Evolutionary conservation across 2,888 invertebrate genomes (phyloP).

Genomic region (Mayetiola destructor): DNA sequence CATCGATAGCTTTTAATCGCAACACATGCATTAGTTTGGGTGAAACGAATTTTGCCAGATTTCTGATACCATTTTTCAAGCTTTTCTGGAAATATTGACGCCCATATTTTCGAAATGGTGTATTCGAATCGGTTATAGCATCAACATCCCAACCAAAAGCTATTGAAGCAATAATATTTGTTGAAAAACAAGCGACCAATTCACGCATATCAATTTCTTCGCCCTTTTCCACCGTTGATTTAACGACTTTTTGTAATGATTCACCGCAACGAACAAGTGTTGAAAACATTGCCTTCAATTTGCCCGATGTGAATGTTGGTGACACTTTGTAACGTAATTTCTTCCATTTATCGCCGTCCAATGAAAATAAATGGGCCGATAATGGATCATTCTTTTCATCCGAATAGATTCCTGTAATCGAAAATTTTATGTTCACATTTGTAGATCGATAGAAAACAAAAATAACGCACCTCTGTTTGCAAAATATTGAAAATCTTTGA

Average conservation of each 20-base stretch:
- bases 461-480: conserved; percentile 43
- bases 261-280: conserved; percentile 39
- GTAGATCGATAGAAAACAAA: not conserved
- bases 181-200: conserved; percentile 26
- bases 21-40: conserved; percentile 18
- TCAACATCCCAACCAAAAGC: conserved; percentile 28
- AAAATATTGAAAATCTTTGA: conserved; percentile 50
- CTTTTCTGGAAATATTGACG: conserved; percentile 21
- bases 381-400: conserved; percentile 47
- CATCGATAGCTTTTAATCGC: conserved; percentile 20
- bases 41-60: conserved; percentile 17
- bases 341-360: conserved; percentile 47
- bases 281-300: conserved; percentile 44
- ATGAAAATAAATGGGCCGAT: conserved; percentile 44
- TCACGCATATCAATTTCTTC: conserved; percentile 34
- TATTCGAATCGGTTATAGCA: conserved; percentile 22
- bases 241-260: conserved; percentile 35
- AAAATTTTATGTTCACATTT: not conserved
- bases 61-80: conserved; percentile 16
- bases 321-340: conserved; percentile 45
- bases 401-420: conserved; percentile 32
- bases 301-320: conserved; percentile 45
- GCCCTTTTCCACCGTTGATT: conserved; percentile 26
- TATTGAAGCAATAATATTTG: conserved; percentile 28
- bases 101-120: conserved; percentile 23